Percentiles rank a stretch among this genome's conserved stretches.
phyloP scores from a whole-genome alignment of 2,113 vertebrate species.

The Sapajus apella region DNA sequence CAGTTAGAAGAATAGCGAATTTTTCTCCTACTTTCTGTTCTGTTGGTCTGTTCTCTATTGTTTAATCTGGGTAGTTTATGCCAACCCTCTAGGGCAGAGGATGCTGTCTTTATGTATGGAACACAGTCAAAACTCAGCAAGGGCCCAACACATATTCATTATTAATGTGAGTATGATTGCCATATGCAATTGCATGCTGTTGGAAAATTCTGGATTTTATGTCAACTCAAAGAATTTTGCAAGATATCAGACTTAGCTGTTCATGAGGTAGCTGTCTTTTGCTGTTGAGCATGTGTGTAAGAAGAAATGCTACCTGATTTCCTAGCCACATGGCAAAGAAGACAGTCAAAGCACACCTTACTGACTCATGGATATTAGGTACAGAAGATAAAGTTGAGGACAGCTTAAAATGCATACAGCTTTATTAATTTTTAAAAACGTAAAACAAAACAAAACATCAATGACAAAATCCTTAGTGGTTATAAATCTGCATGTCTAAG shows the following conservation, averaged over 20 bases:
- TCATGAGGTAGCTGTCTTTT: background rate
- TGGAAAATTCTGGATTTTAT: background rate
- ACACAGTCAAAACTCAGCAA: background rate
- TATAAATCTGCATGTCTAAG: background rate
- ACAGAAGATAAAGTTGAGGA: background rate
- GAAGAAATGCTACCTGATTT: background rate
- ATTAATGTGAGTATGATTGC: background rate
- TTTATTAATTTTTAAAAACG: background rate
- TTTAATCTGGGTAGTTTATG: background rate
- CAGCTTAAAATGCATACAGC: background rate
- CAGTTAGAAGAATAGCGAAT: background rate
- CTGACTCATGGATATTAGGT: background rate
- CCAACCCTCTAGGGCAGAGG: background rate
- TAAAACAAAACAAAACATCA: background rate
- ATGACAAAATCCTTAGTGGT: background rate
- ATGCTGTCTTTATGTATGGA: background rate
- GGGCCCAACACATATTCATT: too few relatives aligned
- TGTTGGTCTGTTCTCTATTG: background rate
- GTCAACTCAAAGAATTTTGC: background rate
- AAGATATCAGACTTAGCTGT: background rate
- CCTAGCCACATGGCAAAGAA: background rate
- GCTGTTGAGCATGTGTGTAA: rapidly evolving
- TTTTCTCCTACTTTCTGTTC: background rate
- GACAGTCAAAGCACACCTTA: background rate
- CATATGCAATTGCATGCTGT: background rate